phyloP scores from a whole-genome alignment of 2,113 vertebrate species.

The Microtus richardsoni region DNA sequence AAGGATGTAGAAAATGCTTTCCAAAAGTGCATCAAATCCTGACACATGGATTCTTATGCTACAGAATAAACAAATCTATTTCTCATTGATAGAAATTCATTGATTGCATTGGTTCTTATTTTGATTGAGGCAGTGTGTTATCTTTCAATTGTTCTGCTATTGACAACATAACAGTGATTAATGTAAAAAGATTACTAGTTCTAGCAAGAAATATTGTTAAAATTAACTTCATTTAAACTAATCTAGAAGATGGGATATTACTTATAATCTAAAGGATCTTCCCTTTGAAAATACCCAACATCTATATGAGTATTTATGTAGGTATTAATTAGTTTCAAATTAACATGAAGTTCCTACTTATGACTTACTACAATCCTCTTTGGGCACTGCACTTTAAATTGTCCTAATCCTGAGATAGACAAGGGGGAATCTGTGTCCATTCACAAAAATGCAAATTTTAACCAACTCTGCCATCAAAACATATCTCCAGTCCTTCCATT shows the following conservation, averaged over 20 bases:
- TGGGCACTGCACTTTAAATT: not conserved
- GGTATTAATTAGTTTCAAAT: slow-evolving; percentile 14
- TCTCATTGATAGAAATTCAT: not conserved
- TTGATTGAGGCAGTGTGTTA: not conserved
- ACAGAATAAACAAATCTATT: not conserved
- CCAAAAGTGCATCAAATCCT: not conserved
- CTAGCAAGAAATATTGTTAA: not conserved
- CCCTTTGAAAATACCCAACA: not conserved
- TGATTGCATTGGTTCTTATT: not conserved
- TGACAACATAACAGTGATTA: not conserved
- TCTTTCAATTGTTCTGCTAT: not conserved
- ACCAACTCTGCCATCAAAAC: not conserved
- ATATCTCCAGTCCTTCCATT: not conserved
- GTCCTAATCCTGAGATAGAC: not conserved
- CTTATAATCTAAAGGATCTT: not conserved
- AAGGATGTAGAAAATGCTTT: not conserved
- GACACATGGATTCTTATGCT: not conserved
- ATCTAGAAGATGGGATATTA: not conserved
- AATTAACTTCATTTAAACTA: slow-evolving; percentile 19
- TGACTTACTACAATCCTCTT: not conserved
- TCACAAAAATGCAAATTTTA: not conserved
- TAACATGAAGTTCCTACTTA: not conserved
- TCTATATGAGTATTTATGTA: not conserved
- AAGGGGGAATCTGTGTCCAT: not conserved
- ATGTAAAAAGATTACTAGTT: not conserved